Base-by-base conservation (phyloP, 2,888 invertebrate genomes). In the Drosophila quasianomalipes region DNA sequence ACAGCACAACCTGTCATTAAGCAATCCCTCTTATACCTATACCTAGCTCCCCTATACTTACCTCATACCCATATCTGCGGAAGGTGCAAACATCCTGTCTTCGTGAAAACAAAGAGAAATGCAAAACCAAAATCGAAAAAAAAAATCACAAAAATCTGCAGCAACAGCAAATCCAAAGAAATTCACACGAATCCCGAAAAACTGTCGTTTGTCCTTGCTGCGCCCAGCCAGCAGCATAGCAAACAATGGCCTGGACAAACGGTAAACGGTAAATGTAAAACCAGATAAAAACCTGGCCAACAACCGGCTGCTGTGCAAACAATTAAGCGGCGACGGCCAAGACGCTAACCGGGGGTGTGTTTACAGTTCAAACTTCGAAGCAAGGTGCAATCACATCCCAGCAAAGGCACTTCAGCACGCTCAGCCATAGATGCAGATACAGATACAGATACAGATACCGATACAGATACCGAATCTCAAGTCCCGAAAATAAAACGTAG, bases 1-100 rank as follows among this genome's bases (percentile, higher is more conserved):
- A 71, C 66, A 44, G 67, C 49, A 49, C 70, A 90, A 85, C 87
- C 91, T 85, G 85, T 86, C 91, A 83, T 85, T 90, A 85, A 70
- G 84, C 81, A 71, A 71, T 22, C 44, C 69, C 77, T 76, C 76
- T 76, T 54, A 55, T 74, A 1, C 22, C 22, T 22, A 22, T 22
- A 52, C 63, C 62, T 22, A 16, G 26, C 35, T 35, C 16, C 35
- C 35, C 16, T 14, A 47, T 9, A 16, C 28, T 28, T 47, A 47
- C 83, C 66, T 64, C 49, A 41, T 66, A 52, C 70, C 35, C 35
- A 44, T 35, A 68, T 65, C 66, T 70, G 72, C 66, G 55, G 80
- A 85, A 91, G 89, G 89, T 91, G 90, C 87, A 91, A 91, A 90
- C 90, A 87, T 91, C 90, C 91, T 84, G 90, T 58, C 63, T 60